A percentile compares a stretch with the other conserved stretches of the same genome.
These are phyloP conservation scores for Oxyura jamaicensis DNA, from an alignment of 2,113 vertebrate genomes.

Conservation along the genomic window DNA sequence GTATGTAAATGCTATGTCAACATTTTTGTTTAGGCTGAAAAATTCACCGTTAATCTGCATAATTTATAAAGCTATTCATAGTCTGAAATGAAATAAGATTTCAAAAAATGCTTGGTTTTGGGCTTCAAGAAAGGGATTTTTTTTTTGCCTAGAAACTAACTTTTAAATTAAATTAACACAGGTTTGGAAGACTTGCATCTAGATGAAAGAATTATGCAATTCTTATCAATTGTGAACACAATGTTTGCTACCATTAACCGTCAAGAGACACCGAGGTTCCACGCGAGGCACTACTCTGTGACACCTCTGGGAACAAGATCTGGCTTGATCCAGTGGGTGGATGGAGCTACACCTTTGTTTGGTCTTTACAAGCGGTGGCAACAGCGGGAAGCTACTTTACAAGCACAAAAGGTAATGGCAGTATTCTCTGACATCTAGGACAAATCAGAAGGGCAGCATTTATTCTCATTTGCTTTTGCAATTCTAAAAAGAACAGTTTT, in stretches of 20 bases:
- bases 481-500: fast-evolving
- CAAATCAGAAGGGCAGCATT: background rate
- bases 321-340: constrained; percentile 98
- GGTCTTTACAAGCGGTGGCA: constrained; percentile 99
- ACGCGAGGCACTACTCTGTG: constrained; percentile 95
- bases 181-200: constrained; percentile 96
- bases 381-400: constrained; percentile 91
- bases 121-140: background rate
- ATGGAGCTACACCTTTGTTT: constrained; percentile 95
- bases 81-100: background rate
- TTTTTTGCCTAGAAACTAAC: background rate
- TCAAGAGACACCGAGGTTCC: constrained; percentile 93
- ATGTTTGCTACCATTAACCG: constrained; percentile 99
- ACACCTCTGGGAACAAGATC: constrained; percentile 96
- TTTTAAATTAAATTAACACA: constrained; percentile 29
- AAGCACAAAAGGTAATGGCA: constrained; percentile 89
- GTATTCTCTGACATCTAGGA: fast-evolving
- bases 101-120: fast-evolving
- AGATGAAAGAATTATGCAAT: constrained; percentile 99
- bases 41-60: background rate
- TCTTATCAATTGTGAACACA: constrained; percentile 97
- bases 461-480: background rate
- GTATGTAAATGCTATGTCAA: background rate
- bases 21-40: background rate
- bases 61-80: background rate